A percentile compares a stretch with the other conserved stretches of the same genome.
Evolutionary conservation across 2,113 vertebrate genomes (phyloP).

Genomic region (Aegithalos caudatus): DNA sequence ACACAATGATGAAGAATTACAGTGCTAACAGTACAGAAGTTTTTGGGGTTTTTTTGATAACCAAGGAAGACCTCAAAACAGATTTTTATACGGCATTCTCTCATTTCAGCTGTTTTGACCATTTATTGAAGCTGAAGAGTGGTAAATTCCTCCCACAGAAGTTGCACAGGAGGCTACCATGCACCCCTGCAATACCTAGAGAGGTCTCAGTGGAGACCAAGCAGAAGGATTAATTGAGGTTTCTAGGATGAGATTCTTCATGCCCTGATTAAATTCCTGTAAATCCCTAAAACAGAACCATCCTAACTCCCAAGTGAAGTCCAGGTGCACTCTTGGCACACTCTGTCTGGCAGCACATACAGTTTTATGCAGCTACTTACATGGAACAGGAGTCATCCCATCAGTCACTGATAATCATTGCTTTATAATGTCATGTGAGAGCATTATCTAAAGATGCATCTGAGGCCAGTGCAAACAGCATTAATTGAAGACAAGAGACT

Average conservation of each 20-base stretch:
- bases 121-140: background rate
- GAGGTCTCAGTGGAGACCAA: background rate
- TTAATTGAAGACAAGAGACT: background rate
- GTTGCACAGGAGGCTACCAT: background rate
- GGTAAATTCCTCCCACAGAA: background rate
- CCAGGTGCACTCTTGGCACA: background rate
- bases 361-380: background rate
- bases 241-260: background rate
- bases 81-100: background rate
- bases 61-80: background rate
- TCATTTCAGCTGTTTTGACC: background rate
- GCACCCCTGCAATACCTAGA: background rate
- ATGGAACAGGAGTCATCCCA: background rate
- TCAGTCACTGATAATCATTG: background rate
- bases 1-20: background rate
- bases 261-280: background rate
- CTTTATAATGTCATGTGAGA: background rate
- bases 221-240: background rate
- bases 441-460: background rate
- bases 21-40: background rate
- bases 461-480: background rate
- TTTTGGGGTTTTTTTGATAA: background rate
- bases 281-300: background rate
- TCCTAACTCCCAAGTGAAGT: background rate
- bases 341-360: background rate